These are phyloP conservation scores for Macroteleia sp. DNA, from an alignment of 2,888 invertebrate species.

Conservation along the genomic window DNA sequence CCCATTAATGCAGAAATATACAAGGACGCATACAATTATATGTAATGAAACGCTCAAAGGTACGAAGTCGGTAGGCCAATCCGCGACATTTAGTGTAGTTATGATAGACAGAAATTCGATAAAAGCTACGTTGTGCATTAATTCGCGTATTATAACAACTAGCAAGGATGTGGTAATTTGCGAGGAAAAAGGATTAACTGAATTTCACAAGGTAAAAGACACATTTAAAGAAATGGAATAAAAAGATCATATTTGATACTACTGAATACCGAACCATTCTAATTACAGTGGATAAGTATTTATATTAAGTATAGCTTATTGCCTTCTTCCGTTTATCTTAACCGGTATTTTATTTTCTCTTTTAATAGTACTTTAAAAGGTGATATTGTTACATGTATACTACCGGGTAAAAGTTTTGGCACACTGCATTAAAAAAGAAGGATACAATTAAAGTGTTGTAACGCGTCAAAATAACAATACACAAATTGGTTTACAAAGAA, in stretches of 20 bases:
- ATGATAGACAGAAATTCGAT: constrained; percentile 38
- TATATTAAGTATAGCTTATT: constrained; percentile 15
- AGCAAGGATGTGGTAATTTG: constrained; percentile 67
- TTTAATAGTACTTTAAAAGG: constrained; percentile 13
- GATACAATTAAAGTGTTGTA: constrained; percentile 5
- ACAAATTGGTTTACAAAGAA: neutral
- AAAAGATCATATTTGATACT: constrained; percentile 7
- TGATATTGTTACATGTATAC: constrained; percentile 12
- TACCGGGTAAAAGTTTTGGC: constrained; percentile 11
- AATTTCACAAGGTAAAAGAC: neutral
- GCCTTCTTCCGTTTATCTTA: constrained; percentile 29
- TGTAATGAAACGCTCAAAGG: constrained; percentile 81
- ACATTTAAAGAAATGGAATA: constrained; percentile 2
- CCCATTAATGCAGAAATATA: constrained; percentile 16
- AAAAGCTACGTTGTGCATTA: constrained; percentile 29
- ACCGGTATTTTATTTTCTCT: constrained; percentile 21
- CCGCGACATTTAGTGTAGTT: constrained; percentile 75
- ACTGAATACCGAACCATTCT: constrained; percentile 1
- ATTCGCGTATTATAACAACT: constrained; percentile 78
- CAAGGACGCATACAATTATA: constrained; percentile 74
- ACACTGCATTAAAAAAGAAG: constrained; percentile 1
- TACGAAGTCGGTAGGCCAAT: constrained; percentile 65
- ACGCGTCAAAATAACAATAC: constrained; percentile 1
- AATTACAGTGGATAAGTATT: constrained; percentile 9
- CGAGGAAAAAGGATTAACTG: constrained; percentile 17